A percentile compares a stretch with the other conserved stretches of the same genome.
phyloP scores from a whole-genome alignment of 2,113 vertebrate species.

The Sinosuthora webbiana region DNA sequence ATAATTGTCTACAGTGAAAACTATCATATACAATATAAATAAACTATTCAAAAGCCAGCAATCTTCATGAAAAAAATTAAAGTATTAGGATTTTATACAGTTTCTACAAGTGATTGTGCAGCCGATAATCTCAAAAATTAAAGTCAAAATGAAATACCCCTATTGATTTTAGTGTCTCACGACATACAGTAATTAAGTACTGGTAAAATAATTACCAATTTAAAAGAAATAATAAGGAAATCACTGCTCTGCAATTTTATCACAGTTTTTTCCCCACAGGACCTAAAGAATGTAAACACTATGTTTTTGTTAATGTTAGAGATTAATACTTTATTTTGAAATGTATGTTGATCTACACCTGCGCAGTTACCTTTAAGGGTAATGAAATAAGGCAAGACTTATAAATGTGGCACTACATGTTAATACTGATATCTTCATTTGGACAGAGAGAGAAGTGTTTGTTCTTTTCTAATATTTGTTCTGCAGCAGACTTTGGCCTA shows the following conservation, averaged over 20 bases:
- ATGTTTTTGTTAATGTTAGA: slow-evolving; percentile 82
- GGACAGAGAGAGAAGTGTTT: slow-evolving; percentile 65
- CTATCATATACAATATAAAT: slow-evolving; percentile 95
- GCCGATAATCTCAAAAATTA: slow-evolving; percentile 81
- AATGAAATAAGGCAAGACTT: slow-evolving; percentile 94
- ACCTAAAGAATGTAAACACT: slow-evolving; percentile 98
- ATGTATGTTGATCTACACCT: slow-evolving; percentile 84
- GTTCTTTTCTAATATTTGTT: slow-evolving; percentile 77
- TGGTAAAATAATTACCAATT: slow-evolving; percentile 86
- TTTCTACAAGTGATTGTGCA: slow-evolving; percentile 85
- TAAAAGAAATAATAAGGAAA: slow-evolving; percentile 85
- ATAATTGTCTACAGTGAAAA: slow-evolving; percentile 92
- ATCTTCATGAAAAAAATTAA: slow-evolving; percentile 80
- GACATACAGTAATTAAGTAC: slow-evolving; percentile 92
- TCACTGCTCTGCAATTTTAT: slow-evolving; percentile 87
- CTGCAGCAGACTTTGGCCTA: slow-evolving; percentile 88
- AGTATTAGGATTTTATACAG: slow-evolving; percentile 78
- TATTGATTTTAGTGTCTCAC: slow-evolving; percentile 99
- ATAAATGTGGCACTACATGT: slow-evolving; percentile 82
- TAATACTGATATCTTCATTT: slow-evolving; percentile 86
- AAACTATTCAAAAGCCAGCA: slow-evolving; percentile 87
- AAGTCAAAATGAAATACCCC: slow-evolving; percentile 83
- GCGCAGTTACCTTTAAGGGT: slow-evolving; percentile 86
- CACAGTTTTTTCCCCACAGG: slow-evolving; percentile 83
- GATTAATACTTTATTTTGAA: slow-evolving; percentile 91